phyloP scores from a whole-genome alignment of 2,888 invertebrate genomes.

The Nasonovia ribisnigri region DNA sequence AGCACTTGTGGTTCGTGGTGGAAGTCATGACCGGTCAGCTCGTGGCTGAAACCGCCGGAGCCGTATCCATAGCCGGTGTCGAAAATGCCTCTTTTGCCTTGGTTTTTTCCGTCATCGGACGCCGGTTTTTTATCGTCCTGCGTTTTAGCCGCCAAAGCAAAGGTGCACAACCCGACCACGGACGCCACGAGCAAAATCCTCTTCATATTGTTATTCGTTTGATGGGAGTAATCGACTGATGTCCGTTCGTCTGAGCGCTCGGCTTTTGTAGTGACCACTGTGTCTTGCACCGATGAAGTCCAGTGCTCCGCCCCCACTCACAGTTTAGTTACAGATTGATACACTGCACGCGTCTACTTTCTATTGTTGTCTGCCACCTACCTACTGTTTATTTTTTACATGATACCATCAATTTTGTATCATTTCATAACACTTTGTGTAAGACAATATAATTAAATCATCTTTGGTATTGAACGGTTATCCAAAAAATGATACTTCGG shows the following conservation, averaged over 20 bases:
- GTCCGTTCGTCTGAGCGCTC: background rate
- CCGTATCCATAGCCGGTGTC: background rate
- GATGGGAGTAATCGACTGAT: background rate
- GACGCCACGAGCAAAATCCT: background rate
- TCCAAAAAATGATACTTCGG: background rate
- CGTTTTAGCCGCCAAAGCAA: background rate
- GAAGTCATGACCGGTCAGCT: background rate
- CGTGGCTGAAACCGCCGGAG: background rate
- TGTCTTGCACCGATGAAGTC: background rate
- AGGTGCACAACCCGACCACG: background rate
- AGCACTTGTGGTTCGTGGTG: slow-evolving; percentile 45
- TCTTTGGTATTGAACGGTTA: background rate
- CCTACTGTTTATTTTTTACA: background rate
- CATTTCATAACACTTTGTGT: slow-evolving; percentile 6
- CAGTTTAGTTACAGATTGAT: background rate
- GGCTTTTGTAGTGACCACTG: slow-evolving; percentile 68
- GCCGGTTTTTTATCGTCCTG: background rate
- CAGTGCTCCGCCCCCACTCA: background rate
- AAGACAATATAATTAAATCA: background rate
- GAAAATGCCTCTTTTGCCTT: slow-evolving; percentile 17
- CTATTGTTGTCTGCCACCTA: background rate
- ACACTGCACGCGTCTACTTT: background rate
- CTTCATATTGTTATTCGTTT: background rate
- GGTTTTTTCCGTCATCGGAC: slow-evolving; percentile 67
- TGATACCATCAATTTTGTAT: background rate